Conservation (phyloP, 2,797 vertebrate species). For the Eremophila alpestris region DNA sequence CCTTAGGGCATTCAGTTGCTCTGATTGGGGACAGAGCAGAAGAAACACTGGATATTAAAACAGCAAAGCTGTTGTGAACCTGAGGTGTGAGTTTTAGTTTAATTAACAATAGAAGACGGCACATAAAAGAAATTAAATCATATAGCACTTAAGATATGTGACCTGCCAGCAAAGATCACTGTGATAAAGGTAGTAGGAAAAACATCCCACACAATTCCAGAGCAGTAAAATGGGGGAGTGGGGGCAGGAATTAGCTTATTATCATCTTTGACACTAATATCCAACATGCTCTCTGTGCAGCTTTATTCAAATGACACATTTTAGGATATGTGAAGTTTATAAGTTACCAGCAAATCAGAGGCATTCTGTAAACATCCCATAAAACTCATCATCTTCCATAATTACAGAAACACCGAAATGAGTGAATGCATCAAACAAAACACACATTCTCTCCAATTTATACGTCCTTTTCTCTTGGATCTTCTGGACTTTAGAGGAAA, state of each 20-base stretch:
- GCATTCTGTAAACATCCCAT: neutral
- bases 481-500: neutral
- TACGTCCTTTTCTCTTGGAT: neutral
- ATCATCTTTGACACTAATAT: neutral
- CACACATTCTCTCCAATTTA: neutral
- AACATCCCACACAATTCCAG: neutral
- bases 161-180: neutral
- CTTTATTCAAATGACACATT: neutral
- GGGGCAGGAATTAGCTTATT: neutral
- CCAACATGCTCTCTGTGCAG: neutral
- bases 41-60: slow-evolving; percentile 1
- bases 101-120: neutral
- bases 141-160: neutral
- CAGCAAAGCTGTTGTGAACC: neutral
- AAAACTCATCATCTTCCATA: neutral
- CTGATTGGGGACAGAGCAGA: slow-evolving; percentile 5
- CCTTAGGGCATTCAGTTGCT: slow-evolving; percentile 15
- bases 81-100: slow-evolving; percentile 21
- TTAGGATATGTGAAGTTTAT: neutral
- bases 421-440: neutral
- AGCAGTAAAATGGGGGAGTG: neutral
- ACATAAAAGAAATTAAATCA: slow-evolving; percentile 7
- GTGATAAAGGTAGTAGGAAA: neutral
- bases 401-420: neutral
- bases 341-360: neutral